A percentile compares a stretch with the other conserved stretches of the same genome.
Conservation (phyloP, 2,113 vertebrate genomes). For the Protobothrops mucrosquamatus region DNA sequence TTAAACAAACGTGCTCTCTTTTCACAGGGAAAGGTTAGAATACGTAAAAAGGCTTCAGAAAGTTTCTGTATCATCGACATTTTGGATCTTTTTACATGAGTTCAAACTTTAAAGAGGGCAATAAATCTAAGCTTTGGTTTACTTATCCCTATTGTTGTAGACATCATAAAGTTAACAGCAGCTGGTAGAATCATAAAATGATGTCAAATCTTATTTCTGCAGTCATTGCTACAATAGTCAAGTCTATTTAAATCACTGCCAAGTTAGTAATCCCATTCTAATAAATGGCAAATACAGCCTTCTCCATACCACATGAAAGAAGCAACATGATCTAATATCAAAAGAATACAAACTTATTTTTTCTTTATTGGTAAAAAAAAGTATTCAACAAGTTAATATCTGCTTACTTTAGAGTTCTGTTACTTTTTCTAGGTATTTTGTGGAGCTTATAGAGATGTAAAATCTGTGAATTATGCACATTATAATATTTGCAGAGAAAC, state of each 20-base stretch:
- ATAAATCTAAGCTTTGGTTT: constrained; percentile 77
- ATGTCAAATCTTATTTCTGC: constrained; percentile 72
- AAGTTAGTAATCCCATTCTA: constrained; percentile 47
- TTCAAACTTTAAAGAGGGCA: constrained; percentile 60
- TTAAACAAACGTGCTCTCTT: constrained; percentile 40
- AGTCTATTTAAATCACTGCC: constrained; percentile 60
- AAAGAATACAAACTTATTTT: constrained; percentile 44
- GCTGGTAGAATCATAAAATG: constrained; percentile 75
- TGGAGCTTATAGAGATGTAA: neutral
- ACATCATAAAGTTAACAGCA: constrained; percentile 65
- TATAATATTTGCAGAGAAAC: neutral
- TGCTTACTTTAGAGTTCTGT: neutral
- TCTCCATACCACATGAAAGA: constrained; percentile 46
- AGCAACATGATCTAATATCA: constrained; percentile 47
- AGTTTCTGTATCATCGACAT: constrained; percentile 71
- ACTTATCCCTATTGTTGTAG: constrained; percentile 69
- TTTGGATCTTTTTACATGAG: constrained; percentile 62
- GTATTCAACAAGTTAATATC: constrained; percentile 32
- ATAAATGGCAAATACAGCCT: constrained; percentile 51
- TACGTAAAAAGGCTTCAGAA: constrained; percentile 59
- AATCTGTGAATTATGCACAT: neutral
- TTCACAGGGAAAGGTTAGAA: constrained; percentile 59
- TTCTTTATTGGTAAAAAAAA: constrained; percentile 18
- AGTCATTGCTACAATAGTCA: constrained; percentile 47
- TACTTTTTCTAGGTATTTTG: neutral